phyloP scores from a whole-genome alignment of 2,113 vertebrate genomes.

The Cathartes aura region DNA sequence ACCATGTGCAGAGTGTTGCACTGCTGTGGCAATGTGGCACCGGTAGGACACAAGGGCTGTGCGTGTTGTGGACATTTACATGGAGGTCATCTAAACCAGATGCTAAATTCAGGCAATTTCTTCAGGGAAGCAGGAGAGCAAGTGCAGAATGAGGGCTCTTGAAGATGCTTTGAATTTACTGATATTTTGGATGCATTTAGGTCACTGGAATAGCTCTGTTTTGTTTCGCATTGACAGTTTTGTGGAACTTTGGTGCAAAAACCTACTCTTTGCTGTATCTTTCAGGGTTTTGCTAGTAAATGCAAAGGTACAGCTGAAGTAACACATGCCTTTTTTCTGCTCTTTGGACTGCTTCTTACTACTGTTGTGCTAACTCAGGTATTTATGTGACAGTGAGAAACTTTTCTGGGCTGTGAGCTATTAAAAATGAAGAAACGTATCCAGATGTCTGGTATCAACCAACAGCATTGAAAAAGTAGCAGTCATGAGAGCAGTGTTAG shows the following conservation, averaged over 20 bases:
- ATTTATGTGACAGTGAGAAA: background rate
- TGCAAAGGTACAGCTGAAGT: background rate
- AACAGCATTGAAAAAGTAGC: background rate
- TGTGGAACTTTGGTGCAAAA: background rate
- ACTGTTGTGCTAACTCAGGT: background rate
- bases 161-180: background rate
- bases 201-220: background rate
- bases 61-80: background rate
- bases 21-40: background rate
- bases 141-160: background rate
- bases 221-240: background rate
- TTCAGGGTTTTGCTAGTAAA: background rate
- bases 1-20: accelerated
- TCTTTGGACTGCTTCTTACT: background rate
- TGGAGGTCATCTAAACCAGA: background rate
- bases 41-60: background rate
- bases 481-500: background rate
- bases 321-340: background rate
- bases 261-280: background rate
- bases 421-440: background rate
- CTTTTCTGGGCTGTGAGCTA: background rate
- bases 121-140: background rate
- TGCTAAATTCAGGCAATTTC: background rate
- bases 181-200: background rate
- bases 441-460: background rate